Evolutionary conservation across 2,888 invertebrate genomes (phyloP), one percentile per base, ranked within the genome.

Genomic region (Rotaria sp.): DNA sequence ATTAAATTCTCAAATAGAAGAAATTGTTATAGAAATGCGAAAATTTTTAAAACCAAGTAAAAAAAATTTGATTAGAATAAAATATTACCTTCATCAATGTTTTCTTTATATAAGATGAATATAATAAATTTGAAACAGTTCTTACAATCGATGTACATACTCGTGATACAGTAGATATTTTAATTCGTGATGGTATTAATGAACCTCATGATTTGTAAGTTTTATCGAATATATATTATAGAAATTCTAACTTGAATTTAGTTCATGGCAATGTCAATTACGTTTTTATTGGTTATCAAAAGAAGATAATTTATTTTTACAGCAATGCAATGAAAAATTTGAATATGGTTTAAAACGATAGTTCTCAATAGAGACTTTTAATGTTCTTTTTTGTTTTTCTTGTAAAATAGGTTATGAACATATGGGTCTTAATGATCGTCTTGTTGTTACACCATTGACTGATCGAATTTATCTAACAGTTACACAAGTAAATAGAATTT

Each of bases 61-160:
- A 7, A 3, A 55, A 57, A 55, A 4, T 84, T 67, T 24, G 13
- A 45, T 8, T n/a, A 55, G 30, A 85, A 18, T 24, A 13, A 85
- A 88, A 24, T 87, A 13, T 15, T 50, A 1, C 3, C n/a, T n/a
- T n/a, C n/a, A 50, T 13, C 92, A 94, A 84, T 93, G 88, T 94
- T 95, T 88, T 91, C 96, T n/a, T n/a, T n/a, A n/a, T n/a, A n/a
- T 48, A 94, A 67, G 96, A 96, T 90, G 96, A 96, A 89, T 93
- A 96, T 11, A 93, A 94, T 0, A 96, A 96, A 91, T 95, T 96
- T 90, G 95, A 95, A 89, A 94, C 96, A 0, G 94, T 96, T 67
- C 93, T 96, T 4, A 96, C 96, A 0, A 94, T 96, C 86, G 96
- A 96, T 90, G 96, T 96, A 0, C 96, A 96, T 90, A 94, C 95